Evolutionary conservation across 1,140 invertebrate genomes (phyloP).

Genomic region (Leptoteleia sp.): DNA sequence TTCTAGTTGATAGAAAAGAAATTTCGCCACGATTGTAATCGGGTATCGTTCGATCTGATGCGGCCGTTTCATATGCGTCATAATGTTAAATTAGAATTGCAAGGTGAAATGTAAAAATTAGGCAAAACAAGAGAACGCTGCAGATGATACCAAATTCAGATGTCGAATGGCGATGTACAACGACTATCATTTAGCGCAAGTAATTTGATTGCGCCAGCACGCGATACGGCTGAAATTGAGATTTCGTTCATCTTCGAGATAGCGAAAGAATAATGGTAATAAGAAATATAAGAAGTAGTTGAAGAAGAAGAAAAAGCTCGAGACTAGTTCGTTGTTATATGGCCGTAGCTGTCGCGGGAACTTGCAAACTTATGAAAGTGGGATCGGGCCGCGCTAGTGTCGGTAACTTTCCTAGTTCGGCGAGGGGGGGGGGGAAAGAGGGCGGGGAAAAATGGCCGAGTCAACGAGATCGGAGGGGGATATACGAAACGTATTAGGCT

Average conservation of each 20-base stretch:
- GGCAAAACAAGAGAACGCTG: slow-evolving; percentile 5
- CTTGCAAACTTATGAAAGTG: slow-evolving; percentile 77
- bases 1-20: no score
- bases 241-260: slow-evolving; percentile 45
- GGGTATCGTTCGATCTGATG: not conserved
- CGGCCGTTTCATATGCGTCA: not conserved
- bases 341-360: slow-evolving; percentile 72
- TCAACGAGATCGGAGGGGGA: slow-evolving; percentile 64
- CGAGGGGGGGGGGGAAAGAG: not conserved
- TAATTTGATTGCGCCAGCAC: slow-evolving; percentile 46
- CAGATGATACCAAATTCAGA: slow-evolving; percentile 26
- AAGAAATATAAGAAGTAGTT: slow-evolving; percentile 52
- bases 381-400: slow-evolving; percentile 69
- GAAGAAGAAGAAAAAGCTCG: slow-evolving; percentile 44
- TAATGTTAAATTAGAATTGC: slow-evolving; percentile 9
- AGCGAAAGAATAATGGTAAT: slow-evolving; percentile 53
- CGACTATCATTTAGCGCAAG: slow-evolving; percentile 35
- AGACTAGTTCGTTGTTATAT: slow-evolving; percentile 72
- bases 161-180: slow-evolving; percentile 38
- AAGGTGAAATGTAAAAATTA: slow-evolving; percentile 11
- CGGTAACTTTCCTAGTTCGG: slow-evolving; percentile 38
- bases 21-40: no score
- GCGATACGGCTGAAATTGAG: slow-evolving; percentile 52
- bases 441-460: slow-evolving; percentile 54
- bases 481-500: slow-evolving; percentile 77